Evolutionary conservation across 2,113 vertebrate species (phyloP), one percentile per base, ranked within the genome.

Genomic region (Caranx melampygus): DNA sequence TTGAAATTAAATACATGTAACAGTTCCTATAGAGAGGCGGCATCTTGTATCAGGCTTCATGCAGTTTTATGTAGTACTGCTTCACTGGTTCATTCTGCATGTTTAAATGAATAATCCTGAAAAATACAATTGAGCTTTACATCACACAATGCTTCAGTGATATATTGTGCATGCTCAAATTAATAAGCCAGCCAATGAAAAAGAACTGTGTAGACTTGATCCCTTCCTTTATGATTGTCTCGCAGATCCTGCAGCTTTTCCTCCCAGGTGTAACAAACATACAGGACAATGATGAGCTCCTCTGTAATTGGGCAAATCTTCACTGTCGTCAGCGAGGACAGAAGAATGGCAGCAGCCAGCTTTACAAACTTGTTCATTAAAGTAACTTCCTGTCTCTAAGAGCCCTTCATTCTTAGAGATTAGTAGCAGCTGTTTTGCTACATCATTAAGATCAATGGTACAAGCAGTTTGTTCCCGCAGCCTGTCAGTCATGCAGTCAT

Each of bases 401-500:
- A 85, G 72, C 72, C 70, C 79, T 67, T 87, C 81, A 64, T 59
- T 82, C 66, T 63, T 52, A 26, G 68, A 72, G 71, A 87, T 82
- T 59, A 84, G 85, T 10, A 69, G 68, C 85, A 86, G 83, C 84
- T 83, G 88, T 72, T 84, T 64, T 67, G 9, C 67, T 26, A 51
- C 88, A 69, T 75, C 74, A 58, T 74, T 75, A 72, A 66, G 72
- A 87, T 83, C 63, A 52, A 76, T 76, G 18, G 61, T 40, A 40
- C 78, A 40, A 5, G 75, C 40, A 60, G 74, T 84, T 57, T 65
- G 49, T 60, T 78, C 49, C 66, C 85, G 88, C 68, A 62, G 61
- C 37, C 83, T 78, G 88, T 88, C 85, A 88, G 62, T 88, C 74
- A 85, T 68, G 58, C 37, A 69, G 79, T 86, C 42, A 72, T 90